A percentile compares a stretch with the other conserved stretches of the same genome.
Evolutionary conservation across 53 echinoderm and acorn worm genomes (phyloP).

Genomic region (Antedon mediterranea): DNA sequence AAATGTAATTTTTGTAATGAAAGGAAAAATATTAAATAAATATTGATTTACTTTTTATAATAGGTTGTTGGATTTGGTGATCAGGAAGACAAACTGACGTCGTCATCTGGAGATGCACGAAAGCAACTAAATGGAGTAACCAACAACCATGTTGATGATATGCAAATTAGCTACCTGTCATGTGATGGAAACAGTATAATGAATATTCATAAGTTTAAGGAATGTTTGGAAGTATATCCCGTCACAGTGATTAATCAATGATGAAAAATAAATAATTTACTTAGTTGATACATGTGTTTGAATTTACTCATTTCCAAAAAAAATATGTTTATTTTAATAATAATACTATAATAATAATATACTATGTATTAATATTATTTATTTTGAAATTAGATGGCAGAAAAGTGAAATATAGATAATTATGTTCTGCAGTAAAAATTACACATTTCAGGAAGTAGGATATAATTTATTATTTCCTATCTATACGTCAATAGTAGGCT

Average conservation of each 20-base stretch:
- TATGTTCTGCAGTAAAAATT: background rate
- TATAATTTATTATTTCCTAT: background rate
- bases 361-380: too few species aligned
- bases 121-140: background rate
- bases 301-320: too few species aligned
- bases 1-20: too few species aligned
- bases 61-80: conserved; percentile 53
- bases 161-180: background rate
- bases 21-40: too few species aligned
- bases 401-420: too few species aligned
- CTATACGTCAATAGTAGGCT: too few species aligned
- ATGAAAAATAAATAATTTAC: background rate
- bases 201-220: conserved; percentile 47
- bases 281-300: background rate
- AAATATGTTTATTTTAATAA: too few species aligned
- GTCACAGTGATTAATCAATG: conserved; percentile 62
- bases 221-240: conserved; percentile 43
- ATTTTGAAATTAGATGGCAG: too few species aligned
- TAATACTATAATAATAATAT: too few species aligned
- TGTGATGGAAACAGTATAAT: conserved; percentile 36
- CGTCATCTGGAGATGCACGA: background rate
- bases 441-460: background rate
- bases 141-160: conserved; percentile 1
- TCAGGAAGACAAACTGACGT: conserved; percentile 5
- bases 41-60: background rate